Evolutionary conservation across 2,113 vertebrate species (phyloP).

Genomic region (Chlorocebus sabaeus): DNA sequence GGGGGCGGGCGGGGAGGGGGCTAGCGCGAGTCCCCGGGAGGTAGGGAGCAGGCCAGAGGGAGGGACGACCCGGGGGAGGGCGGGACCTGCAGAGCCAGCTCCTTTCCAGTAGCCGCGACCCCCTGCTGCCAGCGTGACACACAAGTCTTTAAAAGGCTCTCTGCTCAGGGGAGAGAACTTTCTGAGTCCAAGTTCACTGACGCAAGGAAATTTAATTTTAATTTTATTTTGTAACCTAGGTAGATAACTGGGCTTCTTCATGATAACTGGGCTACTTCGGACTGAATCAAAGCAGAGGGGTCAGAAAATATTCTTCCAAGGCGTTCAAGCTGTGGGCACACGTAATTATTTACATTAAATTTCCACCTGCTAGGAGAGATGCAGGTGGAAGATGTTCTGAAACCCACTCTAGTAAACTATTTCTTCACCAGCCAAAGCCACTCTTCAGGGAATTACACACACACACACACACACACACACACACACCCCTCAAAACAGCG

Average conservation of each 20-base stretch:
- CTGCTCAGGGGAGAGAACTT: neutral
- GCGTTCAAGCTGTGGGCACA: neutral
- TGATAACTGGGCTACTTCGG: neutral
- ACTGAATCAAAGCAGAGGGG: neutral
- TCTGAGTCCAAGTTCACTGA: slow-evolving; percentile 47
- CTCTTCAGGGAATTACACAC: neutral
- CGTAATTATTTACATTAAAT: neutral
- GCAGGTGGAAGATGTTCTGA: neutral
- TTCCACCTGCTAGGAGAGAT: neutral
- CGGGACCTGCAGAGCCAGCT: neutral
- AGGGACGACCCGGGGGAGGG: neutral
- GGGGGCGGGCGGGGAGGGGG: neutral
- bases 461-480: neutral
- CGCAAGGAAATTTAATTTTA: slow-evolving; percentile 28
- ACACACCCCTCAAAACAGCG: neutral
- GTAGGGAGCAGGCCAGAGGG: neutral
- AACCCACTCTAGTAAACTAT: neutral
- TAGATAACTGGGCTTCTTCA: neutral
- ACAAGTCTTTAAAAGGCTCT: slow-evolving; percentile 51
- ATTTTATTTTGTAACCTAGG: neutral
- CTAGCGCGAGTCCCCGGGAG: neutral
- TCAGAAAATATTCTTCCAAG: neutral
- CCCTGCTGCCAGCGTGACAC: neutral
- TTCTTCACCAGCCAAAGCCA: neutral
- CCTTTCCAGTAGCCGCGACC: slow-evolving; percentile 16